Evolutionary conservation across 1,140 invertebrate species (phyloP).

Genomic region (Tetramorium simillimum): DNA sequence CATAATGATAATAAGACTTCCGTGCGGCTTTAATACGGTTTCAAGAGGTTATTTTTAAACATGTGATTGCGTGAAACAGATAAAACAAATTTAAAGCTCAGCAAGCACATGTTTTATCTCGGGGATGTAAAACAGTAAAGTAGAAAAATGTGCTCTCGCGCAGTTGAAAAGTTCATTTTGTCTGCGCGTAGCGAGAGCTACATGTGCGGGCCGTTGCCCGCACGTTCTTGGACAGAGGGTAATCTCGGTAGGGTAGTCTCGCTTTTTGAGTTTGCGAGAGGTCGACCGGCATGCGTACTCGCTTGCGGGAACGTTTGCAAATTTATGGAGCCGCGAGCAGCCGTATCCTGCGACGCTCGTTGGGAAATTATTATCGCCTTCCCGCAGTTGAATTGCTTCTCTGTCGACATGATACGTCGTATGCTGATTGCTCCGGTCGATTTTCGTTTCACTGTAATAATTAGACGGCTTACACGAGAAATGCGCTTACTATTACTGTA

Average conservation of each 20-base stretch:
- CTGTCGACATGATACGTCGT: constrained; percentile 7
- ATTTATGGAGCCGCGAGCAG: constrained; percentile 33
- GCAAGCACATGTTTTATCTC: not conserved
- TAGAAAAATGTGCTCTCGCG: not conserved
- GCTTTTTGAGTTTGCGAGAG: constrained; percentile 25
- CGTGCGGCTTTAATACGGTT: not conserved
- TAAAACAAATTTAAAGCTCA: not conserved
- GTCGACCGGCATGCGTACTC: not conserved
- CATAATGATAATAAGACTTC: not conserved
- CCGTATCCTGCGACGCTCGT: constrained; percentile 1
- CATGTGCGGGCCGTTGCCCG: not conserved
- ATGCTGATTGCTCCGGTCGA: constrained; percentile 8
- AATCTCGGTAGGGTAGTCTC: constrained; percentile 32
- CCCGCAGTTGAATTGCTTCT: constrained; percentile 26
- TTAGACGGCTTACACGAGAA: constrained; percentile 16
- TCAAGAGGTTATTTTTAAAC: not conserved
- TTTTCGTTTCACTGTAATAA: constrained; percentile 33
- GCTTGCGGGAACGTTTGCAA: constrained; percentile 27
- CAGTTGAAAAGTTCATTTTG: constrained; percentile 16
- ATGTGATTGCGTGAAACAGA: not conserved
- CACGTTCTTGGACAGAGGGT: not conserved
- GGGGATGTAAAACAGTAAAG: not conserved
- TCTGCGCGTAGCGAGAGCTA: not conserved
- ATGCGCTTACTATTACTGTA: not conserved
- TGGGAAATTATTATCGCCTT: constrained; percentile 37